These are phyloP conservation scores for Bombus affinis DNA, from an alignment of 1,140 invertebrate species.

Conservation along the genomic window DNA sequence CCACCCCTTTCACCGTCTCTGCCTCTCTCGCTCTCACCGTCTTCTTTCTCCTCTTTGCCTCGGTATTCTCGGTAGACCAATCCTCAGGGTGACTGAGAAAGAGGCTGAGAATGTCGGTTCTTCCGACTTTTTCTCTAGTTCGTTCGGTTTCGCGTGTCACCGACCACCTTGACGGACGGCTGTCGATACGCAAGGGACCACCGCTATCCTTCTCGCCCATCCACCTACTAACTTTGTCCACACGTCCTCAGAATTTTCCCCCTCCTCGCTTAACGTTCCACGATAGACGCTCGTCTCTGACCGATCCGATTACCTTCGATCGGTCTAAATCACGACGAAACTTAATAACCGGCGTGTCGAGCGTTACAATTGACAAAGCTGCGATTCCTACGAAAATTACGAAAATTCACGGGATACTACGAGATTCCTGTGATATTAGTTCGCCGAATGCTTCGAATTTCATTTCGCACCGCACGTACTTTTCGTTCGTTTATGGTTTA, in stretches of 20 bases:
- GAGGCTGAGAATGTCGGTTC: slow-evolving; percentile 62
- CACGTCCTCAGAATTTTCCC: slow-evolving; percentile 22
- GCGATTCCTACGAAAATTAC: no score
- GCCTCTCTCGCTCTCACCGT: slow-evolving; percentile 9
- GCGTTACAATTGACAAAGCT: no score
- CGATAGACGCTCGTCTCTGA: background rate
- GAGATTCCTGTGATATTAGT: no score
- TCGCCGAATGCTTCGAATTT: background rate
- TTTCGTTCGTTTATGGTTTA: background rate
- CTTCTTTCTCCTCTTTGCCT: slow-evolving; percentile 38
- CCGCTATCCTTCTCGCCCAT: background rate
- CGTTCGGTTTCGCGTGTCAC: slow-evolving; percentile 56
- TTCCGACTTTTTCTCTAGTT: slow-evolving; percentile 65
- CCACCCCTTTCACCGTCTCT: slow-evolving; percentile 18
- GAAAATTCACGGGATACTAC: no score
- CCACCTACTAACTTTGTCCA: slow-evolving; percentile 46
- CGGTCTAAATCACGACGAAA: no score
- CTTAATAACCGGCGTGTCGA: no score
- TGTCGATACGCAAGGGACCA: slow-evolving; percentile 69
- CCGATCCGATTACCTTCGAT: background rate
- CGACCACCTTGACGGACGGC: slow-evolving; percentile 71
- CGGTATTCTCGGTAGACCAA: slow-evolving; percentile 56
- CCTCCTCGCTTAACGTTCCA: background rate
- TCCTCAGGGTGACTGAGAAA: slow-evolving; percentile 66
- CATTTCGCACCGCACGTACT: no score